Conservation (phyloP, 2,113 vertebrate genomes). For the Astur gentilis region DNA sequence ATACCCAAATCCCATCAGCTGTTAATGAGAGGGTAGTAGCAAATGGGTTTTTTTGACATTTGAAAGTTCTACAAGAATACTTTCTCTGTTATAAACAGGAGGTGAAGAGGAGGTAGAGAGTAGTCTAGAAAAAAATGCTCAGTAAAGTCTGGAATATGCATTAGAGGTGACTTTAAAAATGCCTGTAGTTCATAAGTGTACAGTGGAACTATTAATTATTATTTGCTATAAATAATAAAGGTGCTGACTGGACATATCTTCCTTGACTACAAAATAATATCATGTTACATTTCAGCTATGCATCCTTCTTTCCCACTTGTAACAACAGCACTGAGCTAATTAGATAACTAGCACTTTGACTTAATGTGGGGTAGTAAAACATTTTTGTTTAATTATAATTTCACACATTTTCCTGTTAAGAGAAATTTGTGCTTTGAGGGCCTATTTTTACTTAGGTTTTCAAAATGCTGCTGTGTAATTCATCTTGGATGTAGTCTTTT, state of each 20-base stretch:
- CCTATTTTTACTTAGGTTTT: background rate
- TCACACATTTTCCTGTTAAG: background rate
- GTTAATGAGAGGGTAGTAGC: background rate
- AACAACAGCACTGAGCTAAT: background rate
- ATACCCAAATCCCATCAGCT: background rate
- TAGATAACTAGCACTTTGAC: background rate
- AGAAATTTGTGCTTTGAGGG: background rate
- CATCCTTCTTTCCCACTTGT: background rate
- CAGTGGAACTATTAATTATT: background rate
- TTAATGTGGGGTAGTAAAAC: background rate
- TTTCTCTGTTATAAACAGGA: background rate
- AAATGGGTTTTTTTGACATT: background rate
- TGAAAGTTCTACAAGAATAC: background rate
- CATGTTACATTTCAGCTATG: background rate
- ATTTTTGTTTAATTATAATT: background rate
- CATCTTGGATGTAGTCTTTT: background rate
- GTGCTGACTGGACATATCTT: background rate
- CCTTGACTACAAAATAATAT: background rate
- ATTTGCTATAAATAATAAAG: background rate
- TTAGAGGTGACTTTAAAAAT: background rate
- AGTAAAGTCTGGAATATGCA: background rate
- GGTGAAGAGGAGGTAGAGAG: background rate
- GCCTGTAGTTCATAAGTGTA: background rate
- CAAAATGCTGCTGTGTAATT: background rate
- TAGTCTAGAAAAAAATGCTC: background rate